Conservation (phyloP, 2,113 vertebrate species). For the Malaclemys terrapin region DNA sequence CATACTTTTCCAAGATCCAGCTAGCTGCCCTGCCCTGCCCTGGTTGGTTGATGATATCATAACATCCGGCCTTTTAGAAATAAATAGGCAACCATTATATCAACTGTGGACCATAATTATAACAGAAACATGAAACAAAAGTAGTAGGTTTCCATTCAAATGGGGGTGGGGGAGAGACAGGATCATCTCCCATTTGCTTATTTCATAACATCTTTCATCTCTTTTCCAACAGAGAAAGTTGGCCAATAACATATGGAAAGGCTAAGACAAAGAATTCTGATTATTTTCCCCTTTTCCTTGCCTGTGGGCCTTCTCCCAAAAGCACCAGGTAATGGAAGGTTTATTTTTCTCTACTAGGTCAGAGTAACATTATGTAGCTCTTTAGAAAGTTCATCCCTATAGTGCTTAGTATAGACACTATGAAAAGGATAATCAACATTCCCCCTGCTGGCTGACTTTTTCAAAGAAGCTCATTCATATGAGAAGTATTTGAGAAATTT, state of each 20-base stretch:
- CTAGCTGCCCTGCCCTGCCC: conserved; percentile 53
- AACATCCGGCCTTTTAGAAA: conserved; percentile 65
- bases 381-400: not conserved
- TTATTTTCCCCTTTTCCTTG: not conserved
- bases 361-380: not conserved
- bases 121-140: conserved; percentile 34
- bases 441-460: not conserved
- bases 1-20: conserved; percentile 41
- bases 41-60: conserved; percentile 67
- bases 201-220: not conserved
- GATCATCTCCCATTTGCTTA: not conserved
- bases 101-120: conserved; percentile 54
- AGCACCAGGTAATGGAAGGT: not conserved
- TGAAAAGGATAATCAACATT: not conserved
- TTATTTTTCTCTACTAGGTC: not conserved
- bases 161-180: no score
- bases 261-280: not conserved
- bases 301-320: not conserved
- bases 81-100: conserved; percentile 63
- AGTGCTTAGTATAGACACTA: not conserved
- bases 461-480: not conserved
- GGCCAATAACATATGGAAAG: not conserved
- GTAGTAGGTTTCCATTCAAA: not conserved
- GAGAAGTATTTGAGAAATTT: not conserved
- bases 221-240: not conserved